Base-by-base conservation (phyloP, 2,888 invertebrate genomes). In the Sphaerophoria rueppellii region DNA sequence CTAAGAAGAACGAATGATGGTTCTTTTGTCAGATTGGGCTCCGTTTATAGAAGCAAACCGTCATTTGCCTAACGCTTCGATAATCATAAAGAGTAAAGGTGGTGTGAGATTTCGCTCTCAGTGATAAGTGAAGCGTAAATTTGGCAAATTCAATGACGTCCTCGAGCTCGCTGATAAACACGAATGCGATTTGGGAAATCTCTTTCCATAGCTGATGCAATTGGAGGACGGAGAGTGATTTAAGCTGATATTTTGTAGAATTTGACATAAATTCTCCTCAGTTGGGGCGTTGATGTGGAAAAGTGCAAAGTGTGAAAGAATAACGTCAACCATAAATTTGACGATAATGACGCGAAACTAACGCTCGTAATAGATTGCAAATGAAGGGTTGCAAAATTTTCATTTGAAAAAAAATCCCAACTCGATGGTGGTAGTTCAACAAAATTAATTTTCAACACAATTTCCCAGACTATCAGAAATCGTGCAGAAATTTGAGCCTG, bases 71-170 rank as follows among this genome's bases (percentile, higher is more conserved):
- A 82, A 73, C 67, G 50, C 24, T 24, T 24, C 43, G 72, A 35
- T 65, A 35, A 50, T 24, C 24, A 24, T 24, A 1, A 1, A 24
- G 24, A 24, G 24, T 24, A 67, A 82, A 67, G 79, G 82, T 79
- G 74, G 16, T 12, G 4, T 34, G 32, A 4, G 4, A 7, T 14
- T 57, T 7, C 14, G 14, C 32, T 52, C 48, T 37, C 60, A 54
- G 37, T 37, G 71, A 52, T 80, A 37, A 83, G 60, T 75, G 75
- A 75, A 75, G 80, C 63, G 61, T 75, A 69, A 50, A 80, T 75
- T 79, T 37, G 63, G 75, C 67, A n/a, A 80, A 67, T 69, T 76
- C 52, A 71, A 80, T 83, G 69, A 80, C 80, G 83, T 80, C 83
- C 83, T 80, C 83, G 75, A 72, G 63, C 73, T 54, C 5, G 37